Evolutionary conservation across 1,140 invertebrate species (phyloP), one percentile per base, ranked within the genome.

Genomic region (Drosophila orosa): DNA sequence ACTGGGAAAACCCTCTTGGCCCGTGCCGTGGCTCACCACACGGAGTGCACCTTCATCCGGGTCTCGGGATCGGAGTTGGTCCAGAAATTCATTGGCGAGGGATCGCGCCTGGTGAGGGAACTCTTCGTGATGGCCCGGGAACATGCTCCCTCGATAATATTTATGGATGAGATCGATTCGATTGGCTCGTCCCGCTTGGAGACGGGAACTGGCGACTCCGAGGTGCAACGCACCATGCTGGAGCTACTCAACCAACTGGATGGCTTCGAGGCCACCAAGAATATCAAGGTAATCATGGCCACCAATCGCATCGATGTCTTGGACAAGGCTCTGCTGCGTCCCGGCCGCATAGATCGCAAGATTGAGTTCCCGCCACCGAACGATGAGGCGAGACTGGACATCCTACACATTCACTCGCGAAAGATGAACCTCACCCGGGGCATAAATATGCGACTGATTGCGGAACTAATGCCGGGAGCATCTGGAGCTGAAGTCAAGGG

Each of bases 121-220:
- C 94, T 99, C 7, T 99, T 99, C 86, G 98, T 99, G 4, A 99
- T 99, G 99, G 99, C 99, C 15, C 94, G 98, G 91, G 99, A 99
- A 93, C 98, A 99, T 94, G 98, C 99, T 9, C 99, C 99, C 3
- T 99, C 98, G 4, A 99, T 99, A 77, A 99, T 99, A 83, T 99
- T 99, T 92, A 99, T 99, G 99, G 99, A 99, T 93, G 99, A 99
- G 95, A 99, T 99, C 82, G 99, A 99, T 94, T 99, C 99, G 1
- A 99, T 99, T 93, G 99, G 99, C 57, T 99, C 98, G 8, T 98
- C 98, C 15, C 95, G 99, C 90, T 97, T 99, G 91, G 99, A 99
- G 93, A 98, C 98, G 39, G 98, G 98, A 39, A 98, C 98, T 69
- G 98, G 98, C 69, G 98, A 99, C 92, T 99, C 98, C 65, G 99